These are phyloP conservation scores for Umimayanthus chanpuru DNA, from an alignment of 92 coral and sea anemone species.

Conservation along the genomic window DNA sequence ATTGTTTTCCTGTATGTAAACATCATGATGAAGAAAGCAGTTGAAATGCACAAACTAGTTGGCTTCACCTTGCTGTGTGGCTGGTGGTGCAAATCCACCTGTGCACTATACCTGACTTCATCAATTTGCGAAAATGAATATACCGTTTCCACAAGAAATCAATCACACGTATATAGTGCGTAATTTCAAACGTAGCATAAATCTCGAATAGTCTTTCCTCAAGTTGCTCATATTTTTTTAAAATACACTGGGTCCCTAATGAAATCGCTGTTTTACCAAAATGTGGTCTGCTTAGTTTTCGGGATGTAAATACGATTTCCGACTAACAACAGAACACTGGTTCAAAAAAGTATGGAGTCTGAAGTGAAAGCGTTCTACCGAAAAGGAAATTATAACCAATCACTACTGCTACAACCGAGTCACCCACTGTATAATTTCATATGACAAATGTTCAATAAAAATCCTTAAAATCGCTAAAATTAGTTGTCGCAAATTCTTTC, in stretches of 20 bases:
- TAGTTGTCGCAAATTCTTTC: too few relatives aligned
- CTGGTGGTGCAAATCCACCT: slow-evolving; percentile 17
- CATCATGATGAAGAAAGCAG: background rate
- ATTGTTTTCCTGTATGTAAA: too few relatives aligned
- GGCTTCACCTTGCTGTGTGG: slow-evolving; percentile 18
- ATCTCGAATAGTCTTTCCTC: slow-evolving; percentile 7
- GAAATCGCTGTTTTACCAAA: slow-evolving; percentile 11
- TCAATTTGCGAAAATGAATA: slow-evolving; percentile 5
- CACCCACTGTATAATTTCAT: background rate
- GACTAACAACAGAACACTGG: background rate
- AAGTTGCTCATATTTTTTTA: background rate
- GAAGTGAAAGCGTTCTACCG: background rate
- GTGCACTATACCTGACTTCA: slow-evolving; percentile 1
- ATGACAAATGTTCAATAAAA: background rate
- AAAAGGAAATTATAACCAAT: background rate
- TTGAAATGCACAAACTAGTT: background rate
- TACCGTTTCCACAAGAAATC: background rate
- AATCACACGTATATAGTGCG: slow-evolving; percentile 11
- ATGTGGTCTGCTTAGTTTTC: background rate
- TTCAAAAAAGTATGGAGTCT: background rate
- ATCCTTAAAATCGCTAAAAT: too few relatives aligned
- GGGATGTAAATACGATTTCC: background rate
- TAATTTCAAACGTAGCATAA: background rate
- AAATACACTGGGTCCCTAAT: slow-evolving; percentile 1
- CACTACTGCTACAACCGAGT: too few relatives aligned